Base-by-base conservation (phyloP, 2,797 vertebrate genomes). In the Apogon talboti region DNA sequence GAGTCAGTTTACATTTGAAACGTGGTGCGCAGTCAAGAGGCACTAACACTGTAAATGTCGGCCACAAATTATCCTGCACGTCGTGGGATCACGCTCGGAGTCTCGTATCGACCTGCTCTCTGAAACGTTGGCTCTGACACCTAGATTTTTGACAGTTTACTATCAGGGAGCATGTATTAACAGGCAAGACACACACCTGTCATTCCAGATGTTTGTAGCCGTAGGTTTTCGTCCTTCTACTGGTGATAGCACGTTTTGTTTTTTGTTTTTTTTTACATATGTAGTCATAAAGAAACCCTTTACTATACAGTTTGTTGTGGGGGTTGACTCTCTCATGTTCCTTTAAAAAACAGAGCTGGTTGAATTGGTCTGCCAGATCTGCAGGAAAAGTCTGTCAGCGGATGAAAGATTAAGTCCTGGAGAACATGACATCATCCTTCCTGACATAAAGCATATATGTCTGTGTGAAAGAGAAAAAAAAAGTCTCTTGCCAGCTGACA, bases 361-460 rank as follows among this genome's bases (percentile, higher is more conserved):
- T 61, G 24, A 33, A 65, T 53, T 21, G 68, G 16, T 69, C 69
- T 64, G 58, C 60, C 33, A 50, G 15, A 60, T 40, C 46, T 62
- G 45, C 66, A 66, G 74, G 77, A 80, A 78, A 83, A 57, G 52
- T 40, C 33, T 72, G 50, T 84, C 77, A 70, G 53, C 78, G 60
- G 54, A 63, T 14, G 10, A 37, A 66, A 46, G 74, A 66, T 49
- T 58, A 38, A 79, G 43, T 41, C 21, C 37, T 71, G 61, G 61
- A 71, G 66, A 81, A 38, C 19, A 58, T 79, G 66, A 88, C 71
- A 70, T 83, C 81, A 83, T 80, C 50, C 57, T 63, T 33, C 64
- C 56, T 49, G 28, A 76, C 54, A 62, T 55, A 49, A 57, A 69
- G 48, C 51, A 18, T 60, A 49, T 53, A 38, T 74, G 51, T 68